Evolutionary conservation across 2,797 vertebrate species (phyloP).

Genomic region (Enteromius argenteus): DNA sequence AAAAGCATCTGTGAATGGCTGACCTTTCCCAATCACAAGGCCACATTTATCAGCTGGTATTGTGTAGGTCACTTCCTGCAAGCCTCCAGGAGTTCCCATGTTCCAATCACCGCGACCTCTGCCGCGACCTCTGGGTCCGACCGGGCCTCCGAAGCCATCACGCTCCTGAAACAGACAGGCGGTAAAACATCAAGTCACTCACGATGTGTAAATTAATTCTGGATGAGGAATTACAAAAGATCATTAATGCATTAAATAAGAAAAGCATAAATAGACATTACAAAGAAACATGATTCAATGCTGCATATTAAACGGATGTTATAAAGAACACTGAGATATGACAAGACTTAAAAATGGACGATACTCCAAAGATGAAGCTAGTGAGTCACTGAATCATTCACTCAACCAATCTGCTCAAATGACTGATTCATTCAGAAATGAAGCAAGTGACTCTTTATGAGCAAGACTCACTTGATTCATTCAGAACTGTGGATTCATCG

Average conservation of each 20-base stretch:
- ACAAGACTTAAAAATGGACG: not conserved
- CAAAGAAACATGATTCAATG: not conserved
- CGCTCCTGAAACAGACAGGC: conserved; percentile 81
- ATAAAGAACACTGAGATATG: not conserved
- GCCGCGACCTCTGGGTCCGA: conserved; percentile 85
- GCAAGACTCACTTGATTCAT: not conserved
- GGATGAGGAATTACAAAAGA: not conserved
- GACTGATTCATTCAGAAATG: not conserved
- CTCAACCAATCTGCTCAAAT: not conserved
- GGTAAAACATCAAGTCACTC: not conserved
- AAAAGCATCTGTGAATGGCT: not conserved
- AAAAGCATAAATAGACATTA: not conserved
- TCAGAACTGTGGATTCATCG: too few relatives aligned
- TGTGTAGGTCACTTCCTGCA: conserved; percentile 96
- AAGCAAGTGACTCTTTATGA: not conserved
- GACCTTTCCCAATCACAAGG: conserved; percentile 98
- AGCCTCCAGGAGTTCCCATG: conserved; percentile 83
- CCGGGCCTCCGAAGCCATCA: conserved; percentile 89
- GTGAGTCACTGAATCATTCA: not conserved
- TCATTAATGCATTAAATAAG: not conserved
- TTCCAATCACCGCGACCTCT: conserved; percentile 89
- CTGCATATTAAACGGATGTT: not conserved
- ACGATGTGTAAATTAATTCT: not conserved
- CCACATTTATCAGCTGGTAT: conserved; percentile 98
- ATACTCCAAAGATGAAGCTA: not conserved